Percentiles rank a stretch among this genome's conserved stretches.
phyloP scores from a whole-genome alignment of 2,888 invertebrate species.

The Athrips mouffetella region DNA sequence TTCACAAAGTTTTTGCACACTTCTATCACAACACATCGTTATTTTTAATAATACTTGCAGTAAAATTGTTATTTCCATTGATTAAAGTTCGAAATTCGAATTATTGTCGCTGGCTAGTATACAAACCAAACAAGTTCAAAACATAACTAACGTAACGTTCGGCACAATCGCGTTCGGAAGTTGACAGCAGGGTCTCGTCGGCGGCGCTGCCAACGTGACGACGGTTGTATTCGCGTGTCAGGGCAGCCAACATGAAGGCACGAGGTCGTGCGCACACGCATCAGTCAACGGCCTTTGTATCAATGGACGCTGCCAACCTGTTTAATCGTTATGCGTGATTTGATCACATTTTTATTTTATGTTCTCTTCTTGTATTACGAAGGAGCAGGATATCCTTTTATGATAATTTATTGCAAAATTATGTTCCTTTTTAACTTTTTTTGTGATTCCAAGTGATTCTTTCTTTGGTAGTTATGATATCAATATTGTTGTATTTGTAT shows the following conservation, averaged over 20 bases:
- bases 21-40: constrained; percentile 11
- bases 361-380: neutral
- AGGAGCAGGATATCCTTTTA: neutral
- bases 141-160: constrained; percentile 66
- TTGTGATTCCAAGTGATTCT: too few species aligned
- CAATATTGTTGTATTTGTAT: too few species aligned
- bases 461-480: too few species aligned
- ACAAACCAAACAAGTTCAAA: constrained; percentile 55
- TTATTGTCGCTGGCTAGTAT: constrained; percentile 27
- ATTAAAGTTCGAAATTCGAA: constrained; percentile 35
- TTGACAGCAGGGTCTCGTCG: constrained; percentile 40
- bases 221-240: constrained; percentile 12
- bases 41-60: constrained; percentile 14
- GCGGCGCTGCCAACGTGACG: constrained; percentile 42
- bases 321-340: constrained; percentile 32
- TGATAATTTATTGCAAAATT: neutral
- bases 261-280: constrained; percentile 26
- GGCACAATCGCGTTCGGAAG: constrained; percentile 53
- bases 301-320: constrained; percentile 29
- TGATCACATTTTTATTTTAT: neutral
- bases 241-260: constrained; percentile 20
- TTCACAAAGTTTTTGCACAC: constrained; percentile 18
- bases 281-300: constrained; percentile 21
- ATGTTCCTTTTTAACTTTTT: too few species aligned
- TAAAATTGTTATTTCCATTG: constrained; percentile 45